Percentiles rank a stretch among this genome's conserved stretches.
Evolutionary conservation across 2,888 invertebrate genomes (phyloP).

Genomic region (Alloplasta piceator): DNA sequence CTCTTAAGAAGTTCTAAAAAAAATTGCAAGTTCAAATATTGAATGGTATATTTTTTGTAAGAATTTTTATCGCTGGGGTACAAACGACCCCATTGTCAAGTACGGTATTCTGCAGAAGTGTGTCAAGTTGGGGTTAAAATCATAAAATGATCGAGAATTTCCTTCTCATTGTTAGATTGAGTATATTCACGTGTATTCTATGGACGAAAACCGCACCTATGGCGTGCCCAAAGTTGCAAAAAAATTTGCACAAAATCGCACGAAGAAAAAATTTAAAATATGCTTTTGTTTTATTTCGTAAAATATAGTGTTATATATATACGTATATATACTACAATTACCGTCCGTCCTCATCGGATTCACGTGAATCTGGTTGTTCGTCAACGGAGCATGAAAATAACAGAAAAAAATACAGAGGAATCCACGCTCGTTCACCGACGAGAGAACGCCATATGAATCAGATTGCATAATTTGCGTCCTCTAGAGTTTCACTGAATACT

Average conservation of each 20-base stretch:
- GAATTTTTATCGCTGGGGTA: too few species aligned
- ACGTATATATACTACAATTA: neutral
- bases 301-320: slow-evolving; percentile 10
- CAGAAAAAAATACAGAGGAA: slow-evolving; percentile 35
- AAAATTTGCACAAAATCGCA: slow-evolving; percentile 28
- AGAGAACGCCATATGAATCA: slow-evolving; percentile 48
- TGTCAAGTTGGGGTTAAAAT: too few species aligned
- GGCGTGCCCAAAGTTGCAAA: slow-evolving; percentile 35
- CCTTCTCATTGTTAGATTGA: neutral
- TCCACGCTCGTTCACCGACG: slow-evolving; percentile 42
- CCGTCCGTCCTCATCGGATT: slow-evolving; percentile 49
- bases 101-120: too few species aligned
- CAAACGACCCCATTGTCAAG: too few species aligned
- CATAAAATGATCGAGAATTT: too few species aligned
- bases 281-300: slow-evolving; percentile 13
- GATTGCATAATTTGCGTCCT: slow-evolving; percentile 46
- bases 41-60: too few species aligned
- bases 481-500: slow-evolving; percentile 11
- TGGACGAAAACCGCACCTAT: slow-evolving; percentile 40
- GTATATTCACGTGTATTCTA: neutral
- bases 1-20: too few species aligned
- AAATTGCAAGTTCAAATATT: too few species aligned
- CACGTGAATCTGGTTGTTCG: slow-evolving; percentile 32
- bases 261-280: slow-evolving; percentile 30
- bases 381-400: slow-evolving; percentile 57